Evolutionary conservation across 1,140 invertebrate species (phyloP), one percentile per base, ranked within the genome.

Genomic region (Matsumurasca onukii): DNA sequence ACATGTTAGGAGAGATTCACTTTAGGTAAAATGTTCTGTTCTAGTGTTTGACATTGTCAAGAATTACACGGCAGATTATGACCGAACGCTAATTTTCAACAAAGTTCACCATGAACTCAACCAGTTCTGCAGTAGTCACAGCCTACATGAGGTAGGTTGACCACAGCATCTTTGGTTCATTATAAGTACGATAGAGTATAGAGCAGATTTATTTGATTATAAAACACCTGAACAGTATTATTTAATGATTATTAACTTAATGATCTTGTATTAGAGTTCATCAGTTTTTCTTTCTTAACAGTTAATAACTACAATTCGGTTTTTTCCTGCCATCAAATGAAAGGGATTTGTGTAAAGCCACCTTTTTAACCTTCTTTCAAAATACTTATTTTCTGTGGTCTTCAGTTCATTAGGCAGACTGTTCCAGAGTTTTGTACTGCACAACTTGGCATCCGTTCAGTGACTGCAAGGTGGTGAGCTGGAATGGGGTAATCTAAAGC

Each of bases 51-150:
- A 93, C 76, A 94, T 94, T 76, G 92, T 96, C 0, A 88, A 88
- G 74, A 96, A 96, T 76, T 97, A 91, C 76, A 96, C 94, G 13
- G 93, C 91, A 1, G 93, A 96, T 77, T 96, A 97, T 80, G 94
- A 96, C 77, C 90, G 89, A 75, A 89, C 93, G 1, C 80, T 96
- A 55, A 96, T 97, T 73, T 96, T 95, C 78, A 93, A 96, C 78
- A 96, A 96, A 81, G 89, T 96, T 45, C 94, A 96, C 79, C 94
- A 97, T 78, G 93, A 97, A 77, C 81, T 97, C 2, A 97, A 97
- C 80, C 94, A 97, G 80, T 97, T 96, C 78, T 96, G 93, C 77
- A 94, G 91, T 76, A 86, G 90, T 3, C 93, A 97, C 78, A 89
- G 88, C 48, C 78, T 96, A 25, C 94, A 96, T 76, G 94, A 97